These are phyloP conservation scores for Gallinago media DNA, from an alignment of 2,113 vertebrate species.

Conservation along the genomic window DNA sequence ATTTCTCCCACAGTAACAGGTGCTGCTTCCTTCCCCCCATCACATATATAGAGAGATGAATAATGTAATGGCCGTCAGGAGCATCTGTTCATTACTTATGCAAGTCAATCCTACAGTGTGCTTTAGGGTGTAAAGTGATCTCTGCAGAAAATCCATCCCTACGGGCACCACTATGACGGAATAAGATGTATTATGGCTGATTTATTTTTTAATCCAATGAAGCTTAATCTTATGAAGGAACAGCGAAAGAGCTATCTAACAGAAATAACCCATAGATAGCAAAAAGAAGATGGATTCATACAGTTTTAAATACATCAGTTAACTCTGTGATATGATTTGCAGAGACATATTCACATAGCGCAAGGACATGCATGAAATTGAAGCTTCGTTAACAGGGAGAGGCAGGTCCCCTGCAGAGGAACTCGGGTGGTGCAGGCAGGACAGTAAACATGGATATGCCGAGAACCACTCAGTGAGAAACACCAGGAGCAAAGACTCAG, in stretches of 20 bases:
- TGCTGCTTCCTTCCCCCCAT: not conserved
- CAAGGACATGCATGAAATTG: not conserved
- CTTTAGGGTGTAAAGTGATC: conserved; percentile 52
- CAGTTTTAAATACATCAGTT: not conserved
- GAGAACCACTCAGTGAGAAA: not conserved
- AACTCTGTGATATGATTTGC: not conserved
- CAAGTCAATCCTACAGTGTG: conserved; percentile 22
- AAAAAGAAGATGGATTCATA: not conserved
- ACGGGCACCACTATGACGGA: not conserved
- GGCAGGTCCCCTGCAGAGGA: not conserved
- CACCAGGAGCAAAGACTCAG: not conserved
- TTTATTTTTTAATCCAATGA: conserved; percentile 49
- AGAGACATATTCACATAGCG: not conserved
- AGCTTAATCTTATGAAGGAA: conserved; percentile 3
- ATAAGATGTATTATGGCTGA: not conserved
- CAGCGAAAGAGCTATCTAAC: not conserved
- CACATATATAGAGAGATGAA: not conserved
- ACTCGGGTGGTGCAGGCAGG: not conserved
- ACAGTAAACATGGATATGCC: not conserved
- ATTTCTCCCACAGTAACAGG: conserved; percentile 4
- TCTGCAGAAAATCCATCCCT: conserved; percentile 52
- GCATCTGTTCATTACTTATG: conserved; percentile 47
- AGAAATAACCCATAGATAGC: not conserved
- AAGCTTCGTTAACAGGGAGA: not conserved
- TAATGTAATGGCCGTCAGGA: conserved; percentile 15